phyloP scores from a whole-genome alignment of 2,888 invertebrate species.

The Scaptomyza caliginosa region DNA sequence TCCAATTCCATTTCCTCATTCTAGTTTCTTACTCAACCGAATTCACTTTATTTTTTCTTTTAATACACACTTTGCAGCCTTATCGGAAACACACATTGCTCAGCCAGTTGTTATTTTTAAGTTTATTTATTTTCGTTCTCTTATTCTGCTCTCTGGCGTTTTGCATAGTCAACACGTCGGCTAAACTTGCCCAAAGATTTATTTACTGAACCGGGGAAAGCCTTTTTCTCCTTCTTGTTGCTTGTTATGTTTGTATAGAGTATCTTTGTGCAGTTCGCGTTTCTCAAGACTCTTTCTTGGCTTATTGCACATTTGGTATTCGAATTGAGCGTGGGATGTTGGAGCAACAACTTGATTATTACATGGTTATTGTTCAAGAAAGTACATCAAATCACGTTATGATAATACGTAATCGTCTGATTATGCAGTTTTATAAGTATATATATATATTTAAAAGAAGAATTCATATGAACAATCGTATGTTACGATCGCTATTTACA shows the following conservation, averaged over 20 bases:
- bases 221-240: not conserved
- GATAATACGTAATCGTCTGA: conserved; percentile 51
- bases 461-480: conserved; percentile 1
- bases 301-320: conserved; percentile 14
- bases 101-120: conserved; percentile 14
- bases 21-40: conserved; percentile 17
- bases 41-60: conserved; percentile 41
- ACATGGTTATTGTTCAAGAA: conserved; percentile 15
- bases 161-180: conserved; percentile 42
- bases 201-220: not conserved
- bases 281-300: conserved; percentile 17
- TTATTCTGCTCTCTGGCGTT: conserved; percentile 21
- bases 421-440: conserved; percentile 46
- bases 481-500: conserved; percentile 18
- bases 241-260: conserved; percentile 7
- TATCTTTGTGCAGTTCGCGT: not conserved
- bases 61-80: conserved; percentile 21
- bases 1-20: conserved; percentile 17
- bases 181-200: conserved; percentile 54
- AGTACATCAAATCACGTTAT: conserved; percentile 21
- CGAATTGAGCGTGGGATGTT: not conserved
- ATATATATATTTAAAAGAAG: conserved; percentile 6
- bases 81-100: conserved; percentile 34
- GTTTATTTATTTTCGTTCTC: not conserved
- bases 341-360: conserved; percentile 5